Percentiles rank a stretch among this genome's conserved stretches.
These are phyloP conservation scores for Mormyrus lacerda DNA, from an alignment of 2,113 vertebrate species.

Conservation along the genomic window DNA sequence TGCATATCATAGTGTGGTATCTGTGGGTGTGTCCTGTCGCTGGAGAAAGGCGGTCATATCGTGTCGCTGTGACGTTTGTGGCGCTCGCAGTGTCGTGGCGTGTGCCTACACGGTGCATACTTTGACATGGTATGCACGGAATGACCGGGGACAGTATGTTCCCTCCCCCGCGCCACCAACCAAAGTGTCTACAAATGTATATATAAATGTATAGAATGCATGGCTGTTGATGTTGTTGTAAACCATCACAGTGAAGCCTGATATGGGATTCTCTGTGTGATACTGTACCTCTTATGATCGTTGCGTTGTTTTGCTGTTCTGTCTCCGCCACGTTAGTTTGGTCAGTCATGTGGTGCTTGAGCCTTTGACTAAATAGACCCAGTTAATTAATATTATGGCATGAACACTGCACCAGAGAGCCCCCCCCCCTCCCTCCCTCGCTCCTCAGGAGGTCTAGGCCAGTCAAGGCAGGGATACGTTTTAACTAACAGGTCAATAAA, in stretches of 20 bases:
- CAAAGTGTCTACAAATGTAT: background rate
- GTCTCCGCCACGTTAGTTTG: background rate
- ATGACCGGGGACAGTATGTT: background rate
- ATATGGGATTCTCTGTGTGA: background rate
- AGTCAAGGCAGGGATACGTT: background rate
- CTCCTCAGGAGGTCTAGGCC: background rate
- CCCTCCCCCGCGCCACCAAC: background rate
- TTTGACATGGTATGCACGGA: background rate
- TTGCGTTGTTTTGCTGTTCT: background rate
- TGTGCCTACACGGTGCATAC: background rate
- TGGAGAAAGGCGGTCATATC: background rate
- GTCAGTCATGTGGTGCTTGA: background rate
- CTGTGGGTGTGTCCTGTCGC: background rate
- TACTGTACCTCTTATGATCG: background rate
- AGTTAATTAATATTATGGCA: background rate
- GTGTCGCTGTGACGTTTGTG: background rate
- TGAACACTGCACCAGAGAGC: background rate
- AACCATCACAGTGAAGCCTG: background rate
- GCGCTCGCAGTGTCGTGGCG: background rate
- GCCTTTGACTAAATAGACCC: background rate
- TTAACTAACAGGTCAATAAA: background rate
- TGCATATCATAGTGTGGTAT: background rate
- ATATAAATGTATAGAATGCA: background rate
- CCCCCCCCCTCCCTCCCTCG: background rate
- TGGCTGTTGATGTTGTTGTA: background rate